Base-by-base conservation (phyloP, 1,140 invertebrate genomes). In the Drosophila sucinea region DNA sequence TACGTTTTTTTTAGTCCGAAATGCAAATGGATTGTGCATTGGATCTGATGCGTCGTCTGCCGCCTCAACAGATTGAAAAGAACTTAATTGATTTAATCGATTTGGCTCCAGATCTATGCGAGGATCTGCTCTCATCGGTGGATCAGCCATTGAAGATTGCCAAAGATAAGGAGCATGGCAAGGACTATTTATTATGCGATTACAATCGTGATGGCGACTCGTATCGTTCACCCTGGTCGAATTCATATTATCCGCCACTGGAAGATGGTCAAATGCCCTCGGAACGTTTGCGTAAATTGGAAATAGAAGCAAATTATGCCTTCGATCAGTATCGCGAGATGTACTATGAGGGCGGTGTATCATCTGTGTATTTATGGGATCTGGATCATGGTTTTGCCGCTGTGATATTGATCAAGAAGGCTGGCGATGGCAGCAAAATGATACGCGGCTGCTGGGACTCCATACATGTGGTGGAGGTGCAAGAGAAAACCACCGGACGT, bases 371-470 rank as follows among this genome's bases (percentile, higher is more conserved):
- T 93, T 94, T 99, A 54, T 99, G 99, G 99, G 99, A 99, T 89
- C 95, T 99, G 91, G 98, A 99, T 91, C 98, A 99, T 93, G 98
- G 98, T 3, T 99, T 99, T 95, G 99, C 98, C 77, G 98, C 98
- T 84, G 99, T 99, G 51, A 99, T 99, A 91, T 94, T 99, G 73
- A 99, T 99, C 78, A 99, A 99, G 93, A 99, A 99, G 93, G 98
- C 97, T 11, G 98, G 98, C 0, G 98, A 99, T 94, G 98, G 98
- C 11, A 91, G 94, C 67, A 98, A 98, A 92, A 99, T 98, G 93
- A 99, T 99, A 76, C 99, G 97, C 93, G 97, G 99, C 1, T 99
- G 98, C 92, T 99, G 99, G 99, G 99, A 99, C 93, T 99, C 98
- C 2, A 99, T 99, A 92, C 99, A 99, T 92, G 99, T 99, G 0